Evolutionary conservation across 1,140 invertebrate genomes (phyloP).

Genomic region (Eufriesea mexicana): DNA sequence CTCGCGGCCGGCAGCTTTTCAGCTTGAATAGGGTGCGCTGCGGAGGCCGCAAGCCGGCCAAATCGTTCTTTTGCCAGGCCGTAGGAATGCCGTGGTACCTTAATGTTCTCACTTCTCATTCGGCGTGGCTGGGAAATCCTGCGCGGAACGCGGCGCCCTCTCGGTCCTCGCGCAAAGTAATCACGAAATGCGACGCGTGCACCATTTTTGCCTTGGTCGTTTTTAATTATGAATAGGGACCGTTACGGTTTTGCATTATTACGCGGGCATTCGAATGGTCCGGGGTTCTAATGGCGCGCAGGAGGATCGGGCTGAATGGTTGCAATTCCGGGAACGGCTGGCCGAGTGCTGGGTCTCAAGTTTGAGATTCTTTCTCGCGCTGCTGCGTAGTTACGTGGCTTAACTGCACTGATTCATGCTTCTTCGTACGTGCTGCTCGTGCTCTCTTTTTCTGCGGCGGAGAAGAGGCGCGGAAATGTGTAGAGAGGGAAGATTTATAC

Average conservation of each 20-base stretch:
- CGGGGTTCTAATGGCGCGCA: neutral
- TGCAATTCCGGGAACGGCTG: neutral
- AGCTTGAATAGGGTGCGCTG: constrained; percentile 33
- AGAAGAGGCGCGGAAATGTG: too few species aligned
- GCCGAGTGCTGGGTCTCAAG: neutral
- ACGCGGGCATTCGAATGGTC: neutral
- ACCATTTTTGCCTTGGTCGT: constrained; percentile 21
- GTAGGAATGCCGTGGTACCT: constrained; percentile 36
- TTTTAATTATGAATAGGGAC: constrained; percentile 42
- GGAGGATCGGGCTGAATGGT: neutral
- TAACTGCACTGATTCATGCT: too few species aligned
- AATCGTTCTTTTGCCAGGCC: constrained; percentile 39
- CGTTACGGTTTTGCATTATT: constrained; percentile 13
- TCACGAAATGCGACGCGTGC: constrained; percentile 7
- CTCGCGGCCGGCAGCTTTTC: constrained; percentile 35
- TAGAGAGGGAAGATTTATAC: too few species aligned
- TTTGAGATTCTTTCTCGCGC: neutral
- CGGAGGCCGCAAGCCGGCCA: constrained; percentile 5
- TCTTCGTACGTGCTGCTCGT: too few species aligned
- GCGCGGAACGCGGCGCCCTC: neutral
- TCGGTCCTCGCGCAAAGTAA: neutral
- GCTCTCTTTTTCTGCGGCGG: too few species aligned
- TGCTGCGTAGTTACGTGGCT: too few species aligned
- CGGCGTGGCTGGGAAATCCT: constrained; percentile 12
- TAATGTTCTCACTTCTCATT: constrained; percentile 48